phyloP scores from a whole-genome alignment of 53 echinoderm and acorn worm genomes.

The Apostichopus leukothele region DNA sequence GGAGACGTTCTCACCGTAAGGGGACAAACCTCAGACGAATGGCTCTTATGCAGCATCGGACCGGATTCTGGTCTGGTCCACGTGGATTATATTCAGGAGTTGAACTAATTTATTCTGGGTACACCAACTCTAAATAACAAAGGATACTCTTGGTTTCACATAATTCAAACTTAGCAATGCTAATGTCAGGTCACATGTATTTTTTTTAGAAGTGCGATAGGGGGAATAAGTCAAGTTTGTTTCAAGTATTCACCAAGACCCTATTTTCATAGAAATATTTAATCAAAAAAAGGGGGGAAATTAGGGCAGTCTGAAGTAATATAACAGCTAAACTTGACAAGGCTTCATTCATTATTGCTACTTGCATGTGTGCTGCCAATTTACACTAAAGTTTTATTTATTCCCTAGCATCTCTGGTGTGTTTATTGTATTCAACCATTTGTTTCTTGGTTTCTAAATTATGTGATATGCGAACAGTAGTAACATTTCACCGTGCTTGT shows the following conservation, averaged over 20 bases:
- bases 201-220: too few relatives aligned
- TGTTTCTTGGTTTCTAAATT: background rate
- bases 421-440: background rate
- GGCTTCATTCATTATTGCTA: too few relatives aligned
- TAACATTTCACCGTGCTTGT: background rate
- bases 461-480: background rate
- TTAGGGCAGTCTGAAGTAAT: too few relatives aligned
- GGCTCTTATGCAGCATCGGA: constrained; percentile 83
- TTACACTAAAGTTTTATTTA: background rate
- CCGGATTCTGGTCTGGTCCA: constrained; percentile 86
- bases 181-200: too few relatives aligned
- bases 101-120: constrained; percentile 8
- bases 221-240: too few relatives aligned
- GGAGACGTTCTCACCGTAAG: constrained; percentile 83
- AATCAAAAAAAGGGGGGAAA: too few relatives aligned
- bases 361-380: background rate
- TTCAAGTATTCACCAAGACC: too few relatives aligned
- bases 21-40: constrained; percentile 76
- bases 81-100: constrained; percentile 84
- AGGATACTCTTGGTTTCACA: too few relatives aligned
- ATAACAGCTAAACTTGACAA: too few relatives aligned
- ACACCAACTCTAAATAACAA: too few relatives aligned
- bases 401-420: background rate
- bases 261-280: too few relatives aligned
- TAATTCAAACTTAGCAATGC: too few relatives aligned